Conservation (phyloP, 2,113 vertebrate species). For the Strix uralensis region DNA sequence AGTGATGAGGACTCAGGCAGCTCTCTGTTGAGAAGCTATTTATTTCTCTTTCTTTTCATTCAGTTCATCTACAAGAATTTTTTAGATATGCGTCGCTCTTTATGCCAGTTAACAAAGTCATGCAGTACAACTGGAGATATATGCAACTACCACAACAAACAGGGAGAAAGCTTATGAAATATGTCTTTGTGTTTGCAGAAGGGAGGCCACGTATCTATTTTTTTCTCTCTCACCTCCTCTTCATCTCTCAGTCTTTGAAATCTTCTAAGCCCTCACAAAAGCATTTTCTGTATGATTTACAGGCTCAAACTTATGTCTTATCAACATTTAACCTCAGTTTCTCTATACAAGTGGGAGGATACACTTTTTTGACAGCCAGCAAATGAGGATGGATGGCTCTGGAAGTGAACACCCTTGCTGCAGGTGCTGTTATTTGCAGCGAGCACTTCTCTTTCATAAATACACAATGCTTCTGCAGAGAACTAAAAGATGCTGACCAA, state of each 20-base stretch:
- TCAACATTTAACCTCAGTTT: background rate
- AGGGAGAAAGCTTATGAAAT: background rate
- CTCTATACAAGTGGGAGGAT: background rate
- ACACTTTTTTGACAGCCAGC: background rate
- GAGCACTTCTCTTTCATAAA: background rate
- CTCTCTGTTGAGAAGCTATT: background rate
- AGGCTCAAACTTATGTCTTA: background rate
- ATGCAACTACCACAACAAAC: background rate
- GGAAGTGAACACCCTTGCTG: background rate
- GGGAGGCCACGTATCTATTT: accelerated
- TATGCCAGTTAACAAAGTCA: background rate
- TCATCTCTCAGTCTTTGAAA: background rate
- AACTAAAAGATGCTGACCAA: background rate
- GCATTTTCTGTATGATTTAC: background rate
- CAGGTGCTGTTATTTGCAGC: background rate
- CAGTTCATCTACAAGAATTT: background rate
- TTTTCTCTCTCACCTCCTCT: background rate
- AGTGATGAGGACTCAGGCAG: background rate
- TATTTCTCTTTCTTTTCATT: background rate
- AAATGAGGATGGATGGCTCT: background rate
- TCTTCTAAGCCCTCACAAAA: background rate
- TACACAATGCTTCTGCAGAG: background rate
- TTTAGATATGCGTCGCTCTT: background rate
- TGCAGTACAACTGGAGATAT: background rate
- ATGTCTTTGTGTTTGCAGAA: background rate